Base-by-base conservation (phyloP, 2,888 invertebrate species). In the Miltochrista miniata region DNA sequence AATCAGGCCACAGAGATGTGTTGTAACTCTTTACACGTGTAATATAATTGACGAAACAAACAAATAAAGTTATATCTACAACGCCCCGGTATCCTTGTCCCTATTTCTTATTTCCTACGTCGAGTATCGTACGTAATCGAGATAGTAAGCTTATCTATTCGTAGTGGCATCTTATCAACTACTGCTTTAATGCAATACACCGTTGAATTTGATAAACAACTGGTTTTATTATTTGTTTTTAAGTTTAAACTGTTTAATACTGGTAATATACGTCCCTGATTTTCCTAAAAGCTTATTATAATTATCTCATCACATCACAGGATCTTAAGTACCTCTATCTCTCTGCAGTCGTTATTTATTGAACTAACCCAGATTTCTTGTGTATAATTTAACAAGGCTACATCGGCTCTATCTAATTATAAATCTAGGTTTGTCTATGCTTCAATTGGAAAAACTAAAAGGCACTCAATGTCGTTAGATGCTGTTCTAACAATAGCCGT, bases 61-160 rank as follows among this genome's bases (percentile, higher is more conserved):
- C 87, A 84, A 68, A 84, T 85, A 83, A 67, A 82, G 66, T 76
- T 70, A 79, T 79, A 81, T 78, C 76, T 80, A 73, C 70, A 65
- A 65, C 73, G 70, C 67, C 66, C 78, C 71, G 69, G 79, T 81
- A 89, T 87, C 91, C 90, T 90, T 90, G 90, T 76, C 87, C 90
- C 85, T 82, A 85, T 90, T 90, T 87, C 81, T 82, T 76, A 81
- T 88, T 89, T 87, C 86, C 89, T 88, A 82, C 77, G 78, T 69
- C 66, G 76, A 81, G 79, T 80, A 76, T 75, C 74, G 77, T 73
- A 64, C 77, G 82, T 81, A 85, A 87, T 85, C 84, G 79, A 77
- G 89, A 90, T 90, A 87, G 74, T 74, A 67, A 71, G 74, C 68
- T 73, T 85, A 87, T 89, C 88, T 76, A 62, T 39, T 61, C 72